Evolutionary conservation across 2,888 invertebrate genomes (phyloP).

Genomic region (Linyphia triangularis): DNA sequence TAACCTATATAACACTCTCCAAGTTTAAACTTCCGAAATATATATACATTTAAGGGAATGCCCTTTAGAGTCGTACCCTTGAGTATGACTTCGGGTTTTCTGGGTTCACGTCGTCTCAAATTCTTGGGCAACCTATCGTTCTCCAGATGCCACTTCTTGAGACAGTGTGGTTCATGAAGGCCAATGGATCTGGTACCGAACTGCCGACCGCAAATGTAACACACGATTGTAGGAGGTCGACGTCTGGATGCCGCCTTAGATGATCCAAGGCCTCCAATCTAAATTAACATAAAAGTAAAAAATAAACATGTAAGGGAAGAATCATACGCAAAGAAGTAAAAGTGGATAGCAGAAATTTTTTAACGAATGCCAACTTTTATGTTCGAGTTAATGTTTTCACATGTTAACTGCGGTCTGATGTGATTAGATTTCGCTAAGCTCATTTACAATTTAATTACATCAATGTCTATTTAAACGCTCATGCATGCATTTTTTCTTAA

Average conservation of each 20-base stretch:
- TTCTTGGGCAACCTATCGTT: conserved; percentile 83
- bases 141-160: conserved; percentile 82
- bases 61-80: conserved; percentile 60
- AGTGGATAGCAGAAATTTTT: not conserved
- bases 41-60: too few relatives aligned
- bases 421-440: too few relatives aligned
- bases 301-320: not conserved
- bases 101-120: conserved; percentile 79
- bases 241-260: conserved; percentile 29
- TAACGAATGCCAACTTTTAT: too few relatives aligned
- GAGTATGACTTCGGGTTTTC: conserved; percentile 68
- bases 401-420: too few relatives aligned
- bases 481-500: too few relatives aligned
- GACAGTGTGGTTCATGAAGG: conserved; percentile 85
- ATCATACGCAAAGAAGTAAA: not conserved
- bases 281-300: not conserved
- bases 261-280: conserved; percentile 57
- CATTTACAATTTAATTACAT: too few relatives aligned
- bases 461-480: too few relatives aligned
- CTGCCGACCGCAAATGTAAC: conserved; percentile 85
- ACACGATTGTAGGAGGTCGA: conserved; percentile 54
- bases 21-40: too few relatives aligned
- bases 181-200: conserved; percentile 85
- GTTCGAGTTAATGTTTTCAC: too few relatives aligned
- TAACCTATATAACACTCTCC: too few relatives aligned